Percentiles rank a stretch among this genome's conserved stretches.
Evolutionary conservation across 2,888 invertebrate genomes (phyloP).

Genomic region (Carterocephalus palaemon): DNA sequence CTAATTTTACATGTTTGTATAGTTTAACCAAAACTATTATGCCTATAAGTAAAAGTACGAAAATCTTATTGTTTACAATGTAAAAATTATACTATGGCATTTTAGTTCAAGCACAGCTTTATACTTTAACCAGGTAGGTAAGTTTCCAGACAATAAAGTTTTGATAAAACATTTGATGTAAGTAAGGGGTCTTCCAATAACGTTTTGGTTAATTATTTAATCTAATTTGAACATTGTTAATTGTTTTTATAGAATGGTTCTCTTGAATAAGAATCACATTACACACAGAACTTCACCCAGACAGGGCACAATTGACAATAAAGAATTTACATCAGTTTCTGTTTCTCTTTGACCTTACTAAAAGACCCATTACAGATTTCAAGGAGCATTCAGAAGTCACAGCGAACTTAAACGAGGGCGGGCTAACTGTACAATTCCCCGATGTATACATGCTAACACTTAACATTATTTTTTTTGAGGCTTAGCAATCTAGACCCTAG

Average conservation of each 20-base stretch:
- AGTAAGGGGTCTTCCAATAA: too few species aligned
- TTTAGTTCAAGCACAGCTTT: conserved; percentile 66
- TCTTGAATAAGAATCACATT: too few species aligned
- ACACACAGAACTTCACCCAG: too few species aligned
- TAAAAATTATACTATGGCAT: conserved; percentile 54
- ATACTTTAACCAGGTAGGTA: conserved; percentile 46
- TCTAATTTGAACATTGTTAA: too few species aligned
- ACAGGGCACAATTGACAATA: too few species aligned
- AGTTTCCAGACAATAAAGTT: conserved; percentile 62
- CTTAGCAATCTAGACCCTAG: conserved; percentile 73
- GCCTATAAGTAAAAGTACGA: conserved; percentile 48
- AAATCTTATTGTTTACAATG: conserved; percentile 41
- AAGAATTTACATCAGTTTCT: too few species aligned
- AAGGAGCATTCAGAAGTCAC: conserved; percentile 73
- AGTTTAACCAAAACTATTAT: conserved; percentile 69
- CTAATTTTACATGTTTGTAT: conserved; percentile 71
- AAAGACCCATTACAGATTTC: conserved; percentile 61
- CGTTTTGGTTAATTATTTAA: too few species aligned
- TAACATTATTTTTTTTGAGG: conserved; percentile 74
- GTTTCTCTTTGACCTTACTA: too few species aligned
- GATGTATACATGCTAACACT: conserved; percentile 77
- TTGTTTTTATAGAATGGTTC: too few species aligned
- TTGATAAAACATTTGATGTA: conserved; percentile 58
- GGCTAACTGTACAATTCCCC: conserved; percentile 79
- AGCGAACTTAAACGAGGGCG: conserved; percentile 77